phyloP scores from a whole-genome alignment of 2,888 invertebrate species.

The Drosophila melanosoma region DNA sequence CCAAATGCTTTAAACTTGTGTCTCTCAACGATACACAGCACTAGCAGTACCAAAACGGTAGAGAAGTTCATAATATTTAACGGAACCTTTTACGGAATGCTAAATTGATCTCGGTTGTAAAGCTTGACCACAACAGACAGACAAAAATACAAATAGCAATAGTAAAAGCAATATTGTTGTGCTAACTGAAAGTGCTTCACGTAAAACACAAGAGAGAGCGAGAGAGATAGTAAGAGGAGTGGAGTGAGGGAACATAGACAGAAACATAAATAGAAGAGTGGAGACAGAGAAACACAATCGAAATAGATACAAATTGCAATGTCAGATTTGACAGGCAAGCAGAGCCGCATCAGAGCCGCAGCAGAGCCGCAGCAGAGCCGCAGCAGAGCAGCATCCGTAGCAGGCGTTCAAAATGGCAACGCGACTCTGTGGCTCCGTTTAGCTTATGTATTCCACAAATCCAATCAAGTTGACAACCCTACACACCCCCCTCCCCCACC shows the following conservation, averaged over 20 bases:
- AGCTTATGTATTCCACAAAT: slow-evolving; percentile 52
- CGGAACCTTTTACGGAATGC: neutral
- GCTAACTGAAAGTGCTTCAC: slow-evolving; percentile 49
- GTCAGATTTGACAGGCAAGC: slow-evolving; percentile 48
- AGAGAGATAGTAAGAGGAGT: neutral
- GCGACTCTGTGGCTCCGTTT: slow-evolving; percentile 10
- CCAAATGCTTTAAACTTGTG: neutral
- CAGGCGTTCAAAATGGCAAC: slow-evolving; percentile 1
- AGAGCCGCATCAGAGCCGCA: slow-evolving; percentile 18
- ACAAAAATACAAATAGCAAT: neutral
- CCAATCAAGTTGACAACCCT: slow-evolving; percentile 47
- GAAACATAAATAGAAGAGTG: neutral
- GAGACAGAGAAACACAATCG: slow-evolving; percentile 16
- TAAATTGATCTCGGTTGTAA: neutral
- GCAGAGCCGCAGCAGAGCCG: slow-evolving; percentile 18
- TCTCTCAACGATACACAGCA: neutral
- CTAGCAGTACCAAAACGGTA: neutral
- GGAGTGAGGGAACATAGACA: no score
- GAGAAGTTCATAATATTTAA: neutral
- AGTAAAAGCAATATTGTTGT: slow-evolving; percentile 40
- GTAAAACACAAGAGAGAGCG: slow-evolving; percentile 18
- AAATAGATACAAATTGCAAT: slow-evolving; percentile 61
- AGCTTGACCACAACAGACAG: neutral
- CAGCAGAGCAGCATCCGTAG: slow-evolving; percentile 11
- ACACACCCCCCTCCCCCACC: slow-evolving; percentile 14